Evolutionary conservation across 2,888 invertebrate species (phyloP).

Genomic region (Dynastes tityus): DNA sequence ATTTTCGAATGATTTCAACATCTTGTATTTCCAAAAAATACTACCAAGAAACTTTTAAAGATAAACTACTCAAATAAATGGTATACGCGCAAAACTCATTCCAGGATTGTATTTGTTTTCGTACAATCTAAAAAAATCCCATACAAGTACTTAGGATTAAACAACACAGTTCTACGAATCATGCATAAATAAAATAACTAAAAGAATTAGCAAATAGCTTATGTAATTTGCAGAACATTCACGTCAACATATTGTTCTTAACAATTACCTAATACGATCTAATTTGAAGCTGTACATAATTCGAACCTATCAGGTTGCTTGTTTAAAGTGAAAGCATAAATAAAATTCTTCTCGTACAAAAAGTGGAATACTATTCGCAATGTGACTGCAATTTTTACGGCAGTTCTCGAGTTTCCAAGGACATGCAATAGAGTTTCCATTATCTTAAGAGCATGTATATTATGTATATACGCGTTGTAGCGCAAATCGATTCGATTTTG

Average conservation of each 20-base stretch:
- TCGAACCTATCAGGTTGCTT: neutral
- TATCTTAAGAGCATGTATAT: neutral
- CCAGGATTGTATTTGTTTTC: no score
- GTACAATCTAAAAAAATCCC: no score
- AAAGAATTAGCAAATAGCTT: neutral
- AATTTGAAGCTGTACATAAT: conserved; percentile 7
- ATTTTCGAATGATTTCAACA: no score
- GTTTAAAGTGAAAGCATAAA: conserved; percentile 40
- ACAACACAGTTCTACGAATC: no score
- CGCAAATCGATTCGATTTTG: conserved; percentile 18
- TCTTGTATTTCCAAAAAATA: no score
- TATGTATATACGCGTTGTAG: neutral
- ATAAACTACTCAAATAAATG: no score
- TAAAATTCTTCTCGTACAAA: conserved; percentile 18
- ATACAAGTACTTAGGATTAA: no score
- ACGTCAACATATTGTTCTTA: neutral
- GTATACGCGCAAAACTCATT: no score
- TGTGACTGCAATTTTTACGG: neutral
- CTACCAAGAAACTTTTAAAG: no score
- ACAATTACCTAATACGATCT: neutral
- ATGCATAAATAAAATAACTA: neutral
- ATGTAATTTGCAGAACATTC: conserved; percentile 14
- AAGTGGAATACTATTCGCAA: neutral
- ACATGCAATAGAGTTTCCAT: conserved; percentile 14
- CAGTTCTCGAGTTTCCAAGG: conserved; percentile 32